phyloP scores from a whole-genome alignment of 2,797 vertebrate genomes.

The Coregonus ussuriensis region DNA sequence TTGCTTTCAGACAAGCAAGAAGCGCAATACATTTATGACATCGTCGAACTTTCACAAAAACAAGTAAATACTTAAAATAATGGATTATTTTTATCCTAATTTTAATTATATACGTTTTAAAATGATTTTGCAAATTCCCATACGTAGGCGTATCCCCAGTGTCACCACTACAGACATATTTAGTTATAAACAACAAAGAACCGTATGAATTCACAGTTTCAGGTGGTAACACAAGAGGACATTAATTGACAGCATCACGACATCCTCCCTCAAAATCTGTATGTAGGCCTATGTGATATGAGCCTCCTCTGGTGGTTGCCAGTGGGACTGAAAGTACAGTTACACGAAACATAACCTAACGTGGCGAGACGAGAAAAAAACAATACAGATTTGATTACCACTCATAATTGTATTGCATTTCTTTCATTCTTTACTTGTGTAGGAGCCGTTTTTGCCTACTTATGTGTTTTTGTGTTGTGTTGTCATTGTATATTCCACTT shows the following conservation, averaged over 20 bases:
- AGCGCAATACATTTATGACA: no score
- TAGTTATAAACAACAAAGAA: not conserved
- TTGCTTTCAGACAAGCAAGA: no score
- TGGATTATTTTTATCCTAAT: not conserved
- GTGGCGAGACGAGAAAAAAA: not conserved
- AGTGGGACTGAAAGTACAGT: not conserved
- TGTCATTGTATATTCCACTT: no score
- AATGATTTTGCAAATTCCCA: not conserved
- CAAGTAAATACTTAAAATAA: no score
- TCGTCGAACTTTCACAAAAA: no score
- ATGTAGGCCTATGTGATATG: not conserved
- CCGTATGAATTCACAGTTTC: not conserved
- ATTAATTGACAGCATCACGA: not conserved
- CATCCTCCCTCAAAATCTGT: no score
- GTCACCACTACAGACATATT: not conserved
- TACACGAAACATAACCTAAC: not conserved
- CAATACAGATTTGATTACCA: no score
- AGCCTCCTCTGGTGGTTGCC: constrained; percentile 1
- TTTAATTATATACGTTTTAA: not conserved
- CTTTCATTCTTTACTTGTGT: no score
- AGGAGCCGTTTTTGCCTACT: no score
- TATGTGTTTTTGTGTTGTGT: no score
- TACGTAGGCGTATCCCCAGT: not conserved
- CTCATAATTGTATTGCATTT: no score
- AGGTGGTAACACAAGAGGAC: not conserved